Percentiles rank a stretch among this genome's conserved stretches.
These are phyloP conservation scores for Ailuropoda melanoleuca DNA, from an alignment of 2,113 vertebrate genomes.

Conservation along the genomic window DNA sequence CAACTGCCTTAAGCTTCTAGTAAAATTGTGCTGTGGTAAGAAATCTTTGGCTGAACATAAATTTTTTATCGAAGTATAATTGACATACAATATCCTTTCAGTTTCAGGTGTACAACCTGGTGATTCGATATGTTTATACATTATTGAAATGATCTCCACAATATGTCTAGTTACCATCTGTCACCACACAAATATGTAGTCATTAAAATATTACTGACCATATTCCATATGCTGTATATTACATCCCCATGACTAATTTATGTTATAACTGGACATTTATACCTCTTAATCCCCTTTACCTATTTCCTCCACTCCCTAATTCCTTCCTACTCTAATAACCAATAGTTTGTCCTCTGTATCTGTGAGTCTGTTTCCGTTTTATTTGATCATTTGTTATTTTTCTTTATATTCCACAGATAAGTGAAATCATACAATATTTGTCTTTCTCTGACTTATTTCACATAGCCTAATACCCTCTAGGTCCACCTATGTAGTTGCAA, in stretches of 20 bases:
- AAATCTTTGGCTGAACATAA: slow-evolving; percentile 36
- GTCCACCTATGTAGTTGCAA: not conserved
- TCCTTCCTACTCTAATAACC: not conserved
- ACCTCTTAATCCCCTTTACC: not conserved
- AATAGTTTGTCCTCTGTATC: not conserved
- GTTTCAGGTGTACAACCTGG: not conserved
- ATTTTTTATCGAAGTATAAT: not conserved
- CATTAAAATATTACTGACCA: not conserved
- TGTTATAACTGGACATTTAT: not conserved
- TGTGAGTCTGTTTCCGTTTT: not conserved
- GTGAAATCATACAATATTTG: not conserved
- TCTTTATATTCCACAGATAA: not conserved
- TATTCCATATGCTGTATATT: not conserved
- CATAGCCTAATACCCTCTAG: not conserved
- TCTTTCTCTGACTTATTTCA: not conserved
- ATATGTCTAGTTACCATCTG: not conserved
- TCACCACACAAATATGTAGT: not conserved
- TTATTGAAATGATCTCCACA: not conserved
- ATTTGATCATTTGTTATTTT: not conserved
- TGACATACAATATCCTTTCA: not conserved
- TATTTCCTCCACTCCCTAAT: not conserved
- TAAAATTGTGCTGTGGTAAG: not conserved
- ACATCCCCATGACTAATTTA: not conserved
- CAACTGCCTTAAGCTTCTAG: not conserved
- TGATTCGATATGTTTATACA: not conserved